Base-by-base conservation (phyloP, 2,113 vertebrate genomes). In the Anser cygnoides region DNA sequence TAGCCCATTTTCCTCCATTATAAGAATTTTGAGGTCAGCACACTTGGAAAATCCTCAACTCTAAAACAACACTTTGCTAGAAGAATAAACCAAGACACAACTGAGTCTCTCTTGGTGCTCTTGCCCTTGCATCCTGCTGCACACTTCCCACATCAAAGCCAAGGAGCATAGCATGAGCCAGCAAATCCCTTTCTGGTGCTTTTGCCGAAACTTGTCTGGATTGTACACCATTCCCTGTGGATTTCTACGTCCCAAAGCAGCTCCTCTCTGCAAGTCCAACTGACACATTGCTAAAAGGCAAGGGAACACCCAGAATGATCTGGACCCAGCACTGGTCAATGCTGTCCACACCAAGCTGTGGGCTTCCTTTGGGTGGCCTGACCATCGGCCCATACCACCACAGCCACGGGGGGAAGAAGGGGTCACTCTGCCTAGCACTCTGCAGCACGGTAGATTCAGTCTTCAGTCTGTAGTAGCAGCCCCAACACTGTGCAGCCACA, bases 401-500 rank as follows among this genome's bases (percentile, higher is more conserved):
- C 14, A 66, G 15, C 14, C 13, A 15, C 21, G 11, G 39, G 2
- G 35, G 50, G 49, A 31, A 46, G 14, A 13, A 0, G 0, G 33
- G 11, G 29, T 6, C 33, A 31, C 39, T 11, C 25, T 10, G 10
- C 4, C 5, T 2, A 43, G 26, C 8, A 2, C 44, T 5, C n/a
- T 9, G 18, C 9, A 49, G 10, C 0, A 1, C 9, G 20, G 7
- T 17, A 44, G 33, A 13, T 14, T 8, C 57, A 16, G 23, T 4
- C 11, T 25, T 21, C 52, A 20, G 46, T 41, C 25, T 25, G n/a
- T 2, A 12, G 54, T 0, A 59, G 61, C 41, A 79, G 67, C 26
- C 39, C 54, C 6, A 7, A 35, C 22, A 6, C 21, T 5, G 8
- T 4, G 12, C 43, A 46, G 55, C 73, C 66, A 73, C 0, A 0